Evolutionary conservation across 2,888 invertebrate genomes (phyloP), one percentile per base, ranked within the genome.

Genomic region (Thecophora atra): DNA sequence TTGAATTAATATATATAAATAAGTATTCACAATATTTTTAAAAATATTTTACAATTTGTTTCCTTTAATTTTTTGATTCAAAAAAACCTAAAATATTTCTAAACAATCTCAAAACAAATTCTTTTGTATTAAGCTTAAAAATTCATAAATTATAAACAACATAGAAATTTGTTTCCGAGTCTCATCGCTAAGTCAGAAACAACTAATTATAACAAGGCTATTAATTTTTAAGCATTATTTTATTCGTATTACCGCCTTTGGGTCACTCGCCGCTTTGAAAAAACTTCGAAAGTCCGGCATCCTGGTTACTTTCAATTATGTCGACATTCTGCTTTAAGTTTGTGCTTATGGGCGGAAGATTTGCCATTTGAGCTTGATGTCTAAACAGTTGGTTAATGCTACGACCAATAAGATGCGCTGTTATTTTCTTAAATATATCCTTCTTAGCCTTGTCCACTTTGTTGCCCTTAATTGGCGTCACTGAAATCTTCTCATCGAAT

Each of bases 381-480:
- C 93, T 93, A 87, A 97, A 97, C 75, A 94, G 87, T 84, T 97
- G 94, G 30, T 95, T 94, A 30, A 97, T 90, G 87, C 93, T 96
- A 79, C 93, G 90, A 0, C 95, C 95, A 80, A 95, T 92, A 73
- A 96, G 87, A 92, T 92, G 91, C 74, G 91, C 91, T 11, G 95
- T 95, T 78, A 95, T 91, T 87, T 95, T 96, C 88, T 93, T 96
- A 87, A 97, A 97, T 66, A 94, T 88, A 83, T 97, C 97, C 78
- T 95, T 94, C 84, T 95, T 96, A 79, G 93, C 93, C 84, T 96
- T 96, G 83, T 97, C 96, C 60, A 94, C 91, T 86, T 94, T 93
- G 82, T 92, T 91, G 69, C 93, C 93, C 80, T 92, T 92, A 77
- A 90, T 88, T 19, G 90, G 89, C 1, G 88, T 88, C 37, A 89